Evolutionary conservation across 2,797 vertebrate genomes (phyloP), one percentile per base, ranked within the genome.

Genomic region (Alectoris magna): DNA sequence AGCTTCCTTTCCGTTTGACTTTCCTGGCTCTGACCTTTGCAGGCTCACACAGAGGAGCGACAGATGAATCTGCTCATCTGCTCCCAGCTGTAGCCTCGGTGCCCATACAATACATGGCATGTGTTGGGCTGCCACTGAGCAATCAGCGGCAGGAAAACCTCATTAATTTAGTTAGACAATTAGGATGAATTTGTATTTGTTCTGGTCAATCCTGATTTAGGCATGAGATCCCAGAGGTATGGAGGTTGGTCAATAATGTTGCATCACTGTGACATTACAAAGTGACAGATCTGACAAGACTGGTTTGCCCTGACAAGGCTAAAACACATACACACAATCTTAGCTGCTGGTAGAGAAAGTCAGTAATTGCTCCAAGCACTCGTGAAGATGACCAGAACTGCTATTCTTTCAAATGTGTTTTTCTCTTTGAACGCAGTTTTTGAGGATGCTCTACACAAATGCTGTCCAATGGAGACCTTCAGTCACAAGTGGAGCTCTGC

Each of bases 111-210:
- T 14, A 59, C 4, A 9, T 63, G 75, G 82, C 62, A 22, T 0
- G 9, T 63, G 16, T 2, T 0, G 0, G 6, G 29, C 27, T 7
- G 5, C 19, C 4, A 0, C 9, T 9, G 34, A 14, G 39, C 87
- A 85, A 2, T 74, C 56, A 53, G 51, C 12, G 49, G 38, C 48
- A 75, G 88, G 84, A 58, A 85, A 89, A 76, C 46, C 73, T 93
- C 66, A 85, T 95, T 95, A 86, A 91, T 67, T 87, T 51, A 38
- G 85, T 48, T 39, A 86, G 81, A 55, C 84, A 87, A 29, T 93
- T 92, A 94, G 88, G 60, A 91, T 81, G 67, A 84, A 85, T 91
- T 55, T 84, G 55, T 48, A 48, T 87, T 55, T 56, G 26, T 84
- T 74, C 73, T 63, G 59, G 81, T 94, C 88, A 71, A 59, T 83